A percentile compares a stretch with the other conserved stretches of the same genome.
These are phyloP conservation scores for Colaptes auratus DNA, from an alignment of 2,113 vertebrate species.

Conservation along the genomic window DNA sequence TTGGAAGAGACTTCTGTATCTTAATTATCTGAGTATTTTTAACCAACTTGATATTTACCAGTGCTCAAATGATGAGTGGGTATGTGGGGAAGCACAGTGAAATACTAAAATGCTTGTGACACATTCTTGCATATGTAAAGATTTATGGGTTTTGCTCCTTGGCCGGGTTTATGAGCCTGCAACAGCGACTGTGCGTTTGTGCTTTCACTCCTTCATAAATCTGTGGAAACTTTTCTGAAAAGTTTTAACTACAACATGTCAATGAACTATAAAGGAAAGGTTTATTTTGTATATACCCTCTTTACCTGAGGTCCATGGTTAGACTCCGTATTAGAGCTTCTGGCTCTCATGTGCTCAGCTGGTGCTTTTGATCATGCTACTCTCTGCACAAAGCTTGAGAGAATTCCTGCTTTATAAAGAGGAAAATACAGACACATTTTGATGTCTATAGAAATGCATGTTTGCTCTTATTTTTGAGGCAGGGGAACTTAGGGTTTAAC, in stretches of 20 bases:
- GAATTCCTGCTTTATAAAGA: slow-evolving; percentile 60
- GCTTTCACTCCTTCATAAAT: neutral
- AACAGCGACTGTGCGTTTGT: neutral
- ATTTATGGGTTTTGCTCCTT: neutral
- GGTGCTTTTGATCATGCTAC: slow-evolving; percentile 60
- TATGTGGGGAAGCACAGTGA: neutral
- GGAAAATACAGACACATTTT: slow-evolving; percentile 50
- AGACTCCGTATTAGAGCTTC: slow-evolving; percentile 14
- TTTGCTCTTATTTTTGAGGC: slow-evolving; percentile 66
- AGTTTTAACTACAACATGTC: slow-evolving; percentile 34
- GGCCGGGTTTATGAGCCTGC: neutral
- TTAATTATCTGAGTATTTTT: neutral
- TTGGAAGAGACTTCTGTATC: neutral
- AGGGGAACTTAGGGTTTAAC: slow-evolving; percentile 52
- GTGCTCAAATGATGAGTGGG: neutral
- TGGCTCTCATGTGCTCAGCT: slow-evolving; percentile 15
- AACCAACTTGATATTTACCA: neutral
- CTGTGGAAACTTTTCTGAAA: slow-evolving; percentile 12
- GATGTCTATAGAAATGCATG: slow-evolving; percentile 61
- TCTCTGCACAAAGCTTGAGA: slow-evolving; percentile 55
- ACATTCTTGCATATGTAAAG: neutral
- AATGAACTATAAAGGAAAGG: slow-evolving; percentile 38
- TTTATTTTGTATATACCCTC: slow-evolving; percentile 49
- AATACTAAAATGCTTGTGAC: neutral
- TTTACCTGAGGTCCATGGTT: slow-evolving; percentile 44